These are phyloP conservation scores for Stegostoma tigrinum DNA, from an alignment of 2,113 vertebrate genomes.

Conservation along the genomic window DNA sequence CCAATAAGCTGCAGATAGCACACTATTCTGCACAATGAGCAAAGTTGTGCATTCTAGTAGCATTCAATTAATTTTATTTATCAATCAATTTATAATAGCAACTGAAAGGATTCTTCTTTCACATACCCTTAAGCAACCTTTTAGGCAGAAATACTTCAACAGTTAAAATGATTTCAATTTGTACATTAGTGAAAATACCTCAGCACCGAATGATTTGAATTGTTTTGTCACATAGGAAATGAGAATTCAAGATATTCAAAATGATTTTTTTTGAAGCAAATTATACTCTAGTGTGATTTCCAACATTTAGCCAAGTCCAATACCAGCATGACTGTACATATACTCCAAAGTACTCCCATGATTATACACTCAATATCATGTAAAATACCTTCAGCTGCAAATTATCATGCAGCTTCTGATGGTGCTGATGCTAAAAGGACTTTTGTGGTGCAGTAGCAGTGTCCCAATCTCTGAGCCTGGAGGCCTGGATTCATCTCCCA, in stretches of 20 bases:
- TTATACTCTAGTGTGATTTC: not conserved
- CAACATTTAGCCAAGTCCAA: not conserved
- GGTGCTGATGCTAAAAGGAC: too few relatives aligned
- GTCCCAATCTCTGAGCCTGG: too few relatives aligned
- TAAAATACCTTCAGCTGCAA: not conserved
- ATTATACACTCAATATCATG: not conserved
- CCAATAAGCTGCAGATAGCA: not conserved
- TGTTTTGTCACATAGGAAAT: conserved; percentile 6
- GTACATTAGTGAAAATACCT: not conserved
- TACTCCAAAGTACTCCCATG: not conserved
- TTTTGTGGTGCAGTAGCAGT: too few relatives aligned
- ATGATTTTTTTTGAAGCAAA: not conserved
- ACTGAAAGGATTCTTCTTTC: not conserved
- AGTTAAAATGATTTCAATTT: not conserved
- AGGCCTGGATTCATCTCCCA: too few relatives aligned
- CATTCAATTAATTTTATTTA: not conserved
- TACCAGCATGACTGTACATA: not conserved
- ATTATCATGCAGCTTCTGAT: not conserved
- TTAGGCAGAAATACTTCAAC: not conserved
- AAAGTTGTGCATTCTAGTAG: not conserved
- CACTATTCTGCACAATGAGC: not conserved
- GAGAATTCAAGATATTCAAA: not conserved
- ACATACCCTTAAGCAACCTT: not conserved
- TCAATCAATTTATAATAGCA: not conserved
- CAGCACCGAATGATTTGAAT: not conserved